Base-by-base conservation (phyloP, 2,888 invertebrate species). In the Erynnis tages region DNA sequence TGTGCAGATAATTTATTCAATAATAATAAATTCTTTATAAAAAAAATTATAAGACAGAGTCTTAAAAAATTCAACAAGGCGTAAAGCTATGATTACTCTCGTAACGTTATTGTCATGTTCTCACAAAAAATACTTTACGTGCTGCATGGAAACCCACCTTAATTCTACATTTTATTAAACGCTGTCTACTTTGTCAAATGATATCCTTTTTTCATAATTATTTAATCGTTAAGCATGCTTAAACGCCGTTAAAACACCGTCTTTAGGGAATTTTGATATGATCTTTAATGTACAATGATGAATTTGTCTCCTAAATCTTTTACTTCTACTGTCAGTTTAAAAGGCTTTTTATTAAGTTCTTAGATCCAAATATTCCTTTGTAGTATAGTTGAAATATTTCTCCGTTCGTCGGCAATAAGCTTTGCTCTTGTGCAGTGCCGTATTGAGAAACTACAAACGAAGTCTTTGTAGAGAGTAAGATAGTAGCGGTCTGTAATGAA, bases 131-230 rank as follows among this genome's bases (percentile, higher is more conserved):
- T n/a, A n/a, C n/a, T n/a, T n/a, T n/a, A n/a, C 16, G n/a, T n/a
- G 1, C n/a, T 4, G n/a, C 11, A n/a, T 17, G 17, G 1, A 34
- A 40, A 40, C 7, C 23, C 23, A 23, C 23, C 38, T 23, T 37
- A 4, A 34, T 6, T 7, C 54, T 47, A 52, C 14, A 53, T 59
- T 57, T 57, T 57, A 48, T 41, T 32, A 29, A 34, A 23, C 41
- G 10, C 37, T 50, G 53, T 54, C 54, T 46, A 56, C 47, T 59
- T 57, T 55, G 54, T 55, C 55, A 54, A 41, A 35, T n/a, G 4
- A 23, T 11, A 41, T 53, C 16, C 41, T 32, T 54, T 54, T 59
- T 47, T 59, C 54, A 38, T 41, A 37, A 54, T 54, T 43, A 37
- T 38, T 48, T 44, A 25, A 23, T 47, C 37, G 17, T 3, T 23